phyloP scores from a whole-genome alignment of 2,113 vertebrate species.

The Pantherophis guttatus region DNA sequence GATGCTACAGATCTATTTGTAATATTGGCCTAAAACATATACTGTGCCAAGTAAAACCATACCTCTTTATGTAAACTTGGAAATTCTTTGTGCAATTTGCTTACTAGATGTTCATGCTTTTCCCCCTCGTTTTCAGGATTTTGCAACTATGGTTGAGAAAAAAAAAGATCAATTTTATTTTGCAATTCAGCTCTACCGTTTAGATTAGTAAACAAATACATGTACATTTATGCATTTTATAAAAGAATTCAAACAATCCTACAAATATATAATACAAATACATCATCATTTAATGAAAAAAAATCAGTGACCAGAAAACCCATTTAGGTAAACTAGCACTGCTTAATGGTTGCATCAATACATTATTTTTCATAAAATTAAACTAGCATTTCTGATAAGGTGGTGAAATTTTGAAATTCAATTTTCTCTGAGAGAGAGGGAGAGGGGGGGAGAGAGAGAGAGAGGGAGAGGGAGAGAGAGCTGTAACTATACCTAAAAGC shows the following conservation, averaged over 20 bases:
- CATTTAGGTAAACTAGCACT: neutral
- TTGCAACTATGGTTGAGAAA: conserved; percentile 51
- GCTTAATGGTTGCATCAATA: neutral
- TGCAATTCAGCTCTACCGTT: conserved; percentile 5
- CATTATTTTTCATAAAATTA: neutral
- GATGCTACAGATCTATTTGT: neutral
- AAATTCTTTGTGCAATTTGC: conserved; percentile 84
- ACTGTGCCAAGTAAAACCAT: conserved; percentile 20
- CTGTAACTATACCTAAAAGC: neutral
- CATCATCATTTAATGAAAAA: neutral
- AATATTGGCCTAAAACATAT: neutral
- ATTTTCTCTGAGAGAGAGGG: neutral
- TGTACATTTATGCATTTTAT: neutral
- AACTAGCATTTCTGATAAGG: neutral
- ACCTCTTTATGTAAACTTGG: conserved; percentile 87
- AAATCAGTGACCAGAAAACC: neutral
- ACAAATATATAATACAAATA: neutral
- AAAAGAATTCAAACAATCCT: neutral
- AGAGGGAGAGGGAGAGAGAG: too few species aligned
- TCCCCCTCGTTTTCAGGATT: conserved; percentile 75
- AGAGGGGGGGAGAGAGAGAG: neutral
- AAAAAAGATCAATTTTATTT: conserved; percentile 5
- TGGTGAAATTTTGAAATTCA: neutral
- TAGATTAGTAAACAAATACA: neutral
- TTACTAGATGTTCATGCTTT: conserved; percentile 81